Evolutionary conservation across 2,113 vertebrate genomes (phyloP), one percentile per base, ranked within the genome.

Genomic region (Chlorocebus sabaeus): DNA sequence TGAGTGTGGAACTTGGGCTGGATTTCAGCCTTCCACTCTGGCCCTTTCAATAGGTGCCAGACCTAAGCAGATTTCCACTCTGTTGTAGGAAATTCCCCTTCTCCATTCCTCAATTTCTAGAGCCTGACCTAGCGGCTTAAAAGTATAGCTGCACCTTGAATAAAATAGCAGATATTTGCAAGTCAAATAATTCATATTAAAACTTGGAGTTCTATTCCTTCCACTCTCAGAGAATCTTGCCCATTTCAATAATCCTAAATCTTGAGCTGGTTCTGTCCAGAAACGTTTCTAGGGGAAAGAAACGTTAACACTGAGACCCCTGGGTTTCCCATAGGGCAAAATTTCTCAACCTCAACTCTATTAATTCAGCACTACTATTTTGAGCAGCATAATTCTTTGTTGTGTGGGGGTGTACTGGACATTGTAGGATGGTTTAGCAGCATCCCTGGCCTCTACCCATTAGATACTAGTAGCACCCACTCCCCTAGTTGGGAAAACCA

Each of bases 91-190:
- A 78, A 18, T 50, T 8, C 22, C 52, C 35, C 22, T 86, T 90
- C 64, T 78, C 40, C 88, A n/a, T 70, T 27, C 67, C 38, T 55
- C 68, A 55, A 59, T 82, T 85, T 82, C 72, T 91, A 96, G 64
- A 70, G n/a, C 13, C 67, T 93, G 52, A 50, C 16, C 20, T 88
- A 72, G 45, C 30, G n/a, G 11, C 35, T 92, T 96, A 88, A 90
- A 82, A 75, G 43, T 35, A 35, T 67, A 93, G 17, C 57, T 95
- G 50, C 79, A 64, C 89, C 93, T 52, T 93, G 61, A 79, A 95
- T 96, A 93, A 95, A 95, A 85, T 72, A 72, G 72, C 50, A 80
- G 78, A 35, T 59, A 43, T 95, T 97, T 91, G 18, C 87, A 97
- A 96, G 82, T 95, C 79, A 79, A 86, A 89, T 48, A 92, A 89